These are phyloP conservation scores for Brotula barbata DNA, from an alignment of 2,797 vertebrate genomes.

Conservation along the genomic window DNA sequence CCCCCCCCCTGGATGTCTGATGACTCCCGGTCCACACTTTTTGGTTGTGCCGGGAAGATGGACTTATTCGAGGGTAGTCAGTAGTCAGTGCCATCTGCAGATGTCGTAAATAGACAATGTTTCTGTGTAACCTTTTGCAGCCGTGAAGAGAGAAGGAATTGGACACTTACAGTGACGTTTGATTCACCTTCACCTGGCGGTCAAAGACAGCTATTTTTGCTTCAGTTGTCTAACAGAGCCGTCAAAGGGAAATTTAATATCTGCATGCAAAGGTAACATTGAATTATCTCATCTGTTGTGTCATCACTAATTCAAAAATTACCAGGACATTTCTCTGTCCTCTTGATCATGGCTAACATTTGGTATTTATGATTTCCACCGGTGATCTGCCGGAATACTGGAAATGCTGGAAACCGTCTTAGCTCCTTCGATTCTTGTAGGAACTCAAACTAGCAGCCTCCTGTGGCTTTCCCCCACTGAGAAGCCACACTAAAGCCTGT, in stretches of 20 bases:
- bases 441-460: conserved; percentile 28
- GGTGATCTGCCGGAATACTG: no score
- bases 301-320: background rate
- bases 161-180: background rate
- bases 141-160: conserved; percentile 4
- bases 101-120: conserved; percentile 44
- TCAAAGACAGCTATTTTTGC: background rate
- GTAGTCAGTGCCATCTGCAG: conserved; percentile 18
- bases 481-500: conserved; percentile 60
- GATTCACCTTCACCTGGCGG: conserved; percentile 11
- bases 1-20: conserved; percentile 53
- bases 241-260: background rate
- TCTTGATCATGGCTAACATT: background rate
- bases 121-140: conserved; percentile 2
- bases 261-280: background rate
- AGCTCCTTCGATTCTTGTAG: conserved; percentile 33
- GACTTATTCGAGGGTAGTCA: conserved; percentile 34
- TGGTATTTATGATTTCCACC: no score
- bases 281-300: background rate
- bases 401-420: conserved; percentile 24
- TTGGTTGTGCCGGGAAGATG: conserved; percentile 9
- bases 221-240: background rate
- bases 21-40: conserved; percentile 30
- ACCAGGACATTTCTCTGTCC: background rate
- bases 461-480: conserved; percentile 43